phyloP scores from a whole-genome alignment of 2,888 invertebrate genomes.

The Heliothis peltigera region DNA sequence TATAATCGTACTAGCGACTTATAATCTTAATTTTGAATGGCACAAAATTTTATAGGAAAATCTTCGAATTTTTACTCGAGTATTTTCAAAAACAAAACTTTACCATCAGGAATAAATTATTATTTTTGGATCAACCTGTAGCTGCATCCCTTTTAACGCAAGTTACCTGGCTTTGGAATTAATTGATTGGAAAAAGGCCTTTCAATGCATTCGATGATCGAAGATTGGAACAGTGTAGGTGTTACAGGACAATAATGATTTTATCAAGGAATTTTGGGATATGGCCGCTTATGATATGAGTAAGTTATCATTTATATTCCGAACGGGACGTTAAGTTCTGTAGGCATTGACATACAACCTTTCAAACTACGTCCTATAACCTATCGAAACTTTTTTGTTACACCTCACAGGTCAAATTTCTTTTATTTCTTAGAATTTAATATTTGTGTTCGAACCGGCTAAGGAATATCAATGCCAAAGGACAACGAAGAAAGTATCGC shows the following conservation, averaged over 20 bases:
- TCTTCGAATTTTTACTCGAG: too few species aligned
- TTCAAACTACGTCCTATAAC: too few species aligned
- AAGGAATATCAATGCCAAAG: background rate
- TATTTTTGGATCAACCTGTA: slow-evolving; percentile 66
- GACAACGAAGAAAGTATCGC: too few species aligned
- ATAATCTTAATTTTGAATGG: too few species aligned
- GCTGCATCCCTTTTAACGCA: slow-evolving; percentile 64
- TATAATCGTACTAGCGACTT: too few species aligned
- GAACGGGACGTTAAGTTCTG: slow-evolving; percentile 13
- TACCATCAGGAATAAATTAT: background rate
- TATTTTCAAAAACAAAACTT: background rate
- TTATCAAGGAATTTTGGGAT: slow-evolving; percentile 53
- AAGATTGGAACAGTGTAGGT: slow-evolving; percentile 68
- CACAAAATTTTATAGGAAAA: background rate
- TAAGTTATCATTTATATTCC: slow-evolving; percentile 50
- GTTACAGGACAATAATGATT: slow-evolving; percentile 62
- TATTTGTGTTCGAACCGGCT: background rate
- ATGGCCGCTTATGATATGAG: slow-evolving; percentile 38
- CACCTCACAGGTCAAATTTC: background rate
- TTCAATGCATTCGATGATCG: slow-evolving; percentile 73
- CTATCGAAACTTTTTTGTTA: too few species aligned
- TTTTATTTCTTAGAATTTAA: background rate
- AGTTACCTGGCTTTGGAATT: slow-evolving; percentile 77
- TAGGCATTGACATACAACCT: too few species aligned
- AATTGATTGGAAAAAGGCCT: slow-evolving; percentile 81